Conservation (phyloP, 1,140 invertebrate species). For the Listronotus bonariensis region DNA sequence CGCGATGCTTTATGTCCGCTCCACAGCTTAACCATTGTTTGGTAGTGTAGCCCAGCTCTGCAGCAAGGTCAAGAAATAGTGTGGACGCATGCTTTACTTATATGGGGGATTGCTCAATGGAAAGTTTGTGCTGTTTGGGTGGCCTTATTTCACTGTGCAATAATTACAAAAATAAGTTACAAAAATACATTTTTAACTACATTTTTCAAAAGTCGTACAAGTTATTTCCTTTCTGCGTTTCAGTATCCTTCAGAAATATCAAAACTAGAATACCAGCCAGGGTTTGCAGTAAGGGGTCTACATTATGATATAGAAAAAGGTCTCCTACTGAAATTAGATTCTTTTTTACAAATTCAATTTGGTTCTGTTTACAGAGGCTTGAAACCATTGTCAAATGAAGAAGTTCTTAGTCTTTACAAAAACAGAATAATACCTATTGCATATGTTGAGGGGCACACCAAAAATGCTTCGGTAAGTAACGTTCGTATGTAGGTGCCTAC, state of each 20-base stretch:
- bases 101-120: too few relatives aligned
- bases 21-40: too few relatives aligned
- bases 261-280: slow-evolving; percentile 81
- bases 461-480: slow-evolving; percentile 46
- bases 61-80: too few relatives aligned
- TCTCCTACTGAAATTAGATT: slow-evolving; percentile 92
- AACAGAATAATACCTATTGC: slow-evolving; percentile 83
- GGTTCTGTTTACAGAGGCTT: slow-evolving; percentile 92
- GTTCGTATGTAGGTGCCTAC: too few relatives aligned
- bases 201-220: too few relatives aligned
- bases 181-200: too few relatives aligned
- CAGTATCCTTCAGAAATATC: slow-evolving; percentile 90
- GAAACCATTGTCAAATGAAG: slow-evolving; percentile 78
- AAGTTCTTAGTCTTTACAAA: slow-evolving; percentile 86
- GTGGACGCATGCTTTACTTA: too few relatives aligned
- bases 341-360: slow-evolving; percentile 94
- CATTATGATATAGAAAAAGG: slow-evolving; percentile 97
- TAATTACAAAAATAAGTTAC: too few relatives aligned
- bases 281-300: slow-evolving; percentile 90
- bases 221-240: slow-evolving; percentile 38
- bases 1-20: too few relatives aligned
- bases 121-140: too few relatives aligned
- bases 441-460: slow-evolving; percentile 72
- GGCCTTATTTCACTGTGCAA: too few relatives aligned
- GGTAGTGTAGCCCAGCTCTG: too few relatives aligned